phyloP scores from a whole-genome alignment of 2,888 invertebrate species.

The Griposia aprilina region DNA sequence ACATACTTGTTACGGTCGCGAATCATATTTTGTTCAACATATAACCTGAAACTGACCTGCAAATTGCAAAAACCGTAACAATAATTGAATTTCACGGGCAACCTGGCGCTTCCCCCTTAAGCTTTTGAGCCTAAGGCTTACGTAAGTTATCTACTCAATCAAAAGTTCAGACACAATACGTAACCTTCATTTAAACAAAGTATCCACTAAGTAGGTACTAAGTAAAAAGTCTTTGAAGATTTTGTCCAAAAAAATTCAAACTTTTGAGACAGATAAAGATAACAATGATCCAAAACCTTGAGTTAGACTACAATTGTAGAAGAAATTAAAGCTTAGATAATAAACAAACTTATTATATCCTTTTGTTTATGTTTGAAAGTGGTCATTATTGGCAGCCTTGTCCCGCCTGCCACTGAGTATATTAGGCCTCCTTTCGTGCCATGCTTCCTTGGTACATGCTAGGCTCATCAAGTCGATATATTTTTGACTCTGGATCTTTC shows the following conservation, averaged over 20 bases:
- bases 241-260: constrained; percentile 14
- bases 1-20: no score
- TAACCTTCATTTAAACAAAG: constrained; percentile 30
- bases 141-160: constrained; percentile 18
- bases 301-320: not conserved
- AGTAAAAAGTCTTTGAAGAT: constrained; percentile 24
- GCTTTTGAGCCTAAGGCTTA: constrained; percentile 17
- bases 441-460: not conserved
- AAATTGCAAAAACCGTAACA: no score
- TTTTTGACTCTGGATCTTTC: no score
- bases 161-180: constrained; percentile 31
- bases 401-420: not conserved
- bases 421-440: not conserved
- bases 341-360: no score
- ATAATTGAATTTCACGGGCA: no score
- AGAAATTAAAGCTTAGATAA: not conserved
- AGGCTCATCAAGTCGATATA: no score
- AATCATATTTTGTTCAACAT: no score
- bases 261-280: constrained; percentile 18
- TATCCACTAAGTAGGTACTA: not conserved
- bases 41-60: no score
- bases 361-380: not conserved
- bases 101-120: not conserved
- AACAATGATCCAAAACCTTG: not conserved
- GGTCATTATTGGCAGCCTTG: not conserved